Percentiles rank a stretch among this genome's conserved stretches.
These are phyloP conservation scores for Pseudeuparius sepicola DNA, from an alignment of 2,888 invertebrate genomes.

Conservation along the genomic window DNA sequence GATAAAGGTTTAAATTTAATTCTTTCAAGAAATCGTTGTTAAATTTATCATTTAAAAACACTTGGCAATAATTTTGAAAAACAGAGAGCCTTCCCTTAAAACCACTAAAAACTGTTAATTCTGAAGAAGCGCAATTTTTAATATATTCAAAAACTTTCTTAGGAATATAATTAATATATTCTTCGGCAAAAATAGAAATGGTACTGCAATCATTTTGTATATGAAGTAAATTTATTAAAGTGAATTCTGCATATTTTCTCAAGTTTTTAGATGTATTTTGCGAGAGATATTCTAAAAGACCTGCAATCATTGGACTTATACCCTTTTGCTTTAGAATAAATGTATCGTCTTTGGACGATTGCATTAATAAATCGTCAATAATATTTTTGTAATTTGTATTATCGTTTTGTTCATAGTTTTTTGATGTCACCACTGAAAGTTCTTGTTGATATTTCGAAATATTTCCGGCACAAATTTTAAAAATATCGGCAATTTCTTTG, in stretches of 20 bases:
- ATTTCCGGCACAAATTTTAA: conserved; percentile 24
- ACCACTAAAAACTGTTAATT: too few relatives aligned
- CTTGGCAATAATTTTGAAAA: conserved; percentile 24
- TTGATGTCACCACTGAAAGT: conserved; percentile 19
- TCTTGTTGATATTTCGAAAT: conserved; percentile 25
- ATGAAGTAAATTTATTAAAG: conserved; percentile 48
- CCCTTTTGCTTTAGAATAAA: too few relatives aligned
- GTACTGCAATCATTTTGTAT: conserved; percentile 48
- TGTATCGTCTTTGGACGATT: too few relatives aligned
- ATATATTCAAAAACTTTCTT: conserved; percentile 41
- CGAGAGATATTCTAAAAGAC: conserved; percentile 34
- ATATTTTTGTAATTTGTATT: too few relatives aligned
- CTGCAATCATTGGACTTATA: conserved; percentile 35
- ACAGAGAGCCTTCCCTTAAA: conserved; percentile 25
- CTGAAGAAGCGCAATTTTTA: conserved; percentile 46
- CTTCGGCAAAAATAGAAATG: too few relatives aligned
- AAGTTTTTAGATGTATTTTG: conserved; percentile 26
- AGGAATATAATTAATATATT: conserved; percentile 38
- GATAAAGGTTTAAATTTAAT: conserved; percentile 20
- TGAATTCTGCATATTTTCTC: conserved; percentile 39
- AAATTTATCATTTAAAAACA: conserved; percentile 25
- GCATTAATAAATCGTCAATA: too few relatives aligned
- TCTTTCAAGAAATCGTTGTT: conserved; percentile 11
- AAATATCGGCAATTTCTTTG: conserved; percentile 28
- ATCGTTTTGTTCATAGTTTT: conserved; percentile 1